Evolutionary conservation across 1,140 invertebrate species (phyloP), one percentile per base, ranked within the genome.

Genomic region (Zaprionus davidi): DNA sequence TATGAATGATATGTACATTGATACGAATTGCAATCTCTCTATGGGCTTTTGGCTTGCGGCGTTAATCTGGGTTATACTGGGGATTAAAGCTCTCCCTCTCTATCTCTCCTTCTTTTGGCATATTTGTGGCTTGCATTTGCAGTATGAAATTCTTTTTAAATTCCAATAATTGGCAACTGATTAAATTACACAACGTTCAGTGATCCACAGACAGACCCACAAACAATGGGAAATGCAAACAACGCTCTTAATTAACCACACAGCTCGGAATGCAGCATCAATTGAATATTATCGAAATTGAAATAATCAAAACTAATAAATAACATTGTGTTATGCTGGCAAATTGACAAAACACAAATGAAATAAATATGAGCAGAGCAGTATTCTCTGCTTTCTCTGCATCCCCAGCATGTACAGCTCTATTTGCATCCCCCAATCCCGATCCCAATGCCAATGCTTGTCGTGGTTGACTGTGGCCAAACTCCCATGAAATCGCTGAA

Each of bases 201-300:
- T 24, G 31, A 65, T 38, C 34, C 51, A 9, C 31, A 24, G 9
- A 53, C 31, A n/a, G 3, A 15, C 41, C 4, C 3, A 17, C 3
- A 24, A 20, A 51, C 46, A 51, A 51, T 24, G 7, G n/a, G 5
- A 41, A 20, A 57, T 31, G 13, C 57, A 59, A 51, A 71, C 69
- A 82, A 71, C 46, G 44, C 24, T 71, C 71, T 79, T 83, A 77
- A 83, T 83, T 79, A 79, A 73, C 62, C 69, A 56, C 77, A 53
- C 38, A 65, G 44, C 51, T 38, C 38, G 51, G 3, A 65, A 63
- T 22, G 20, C 20, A 51, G 34, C 46, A 34, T 55, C 71, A 60
- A 71, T 66, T 74, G 22, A 67, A 70, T 69, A 62, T 69, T 49
- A 59, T 71, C 58, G 56, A 78, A 67, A 70, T 76, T 66, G 34